Percentiles rank a stretch among this genome's conserved stretches.
These are phyloP conservation scores for Melanotaenia boesemani DNA, from an alignment of 2,797 vertebrate species.

Conservation along the genomic window DNA sequence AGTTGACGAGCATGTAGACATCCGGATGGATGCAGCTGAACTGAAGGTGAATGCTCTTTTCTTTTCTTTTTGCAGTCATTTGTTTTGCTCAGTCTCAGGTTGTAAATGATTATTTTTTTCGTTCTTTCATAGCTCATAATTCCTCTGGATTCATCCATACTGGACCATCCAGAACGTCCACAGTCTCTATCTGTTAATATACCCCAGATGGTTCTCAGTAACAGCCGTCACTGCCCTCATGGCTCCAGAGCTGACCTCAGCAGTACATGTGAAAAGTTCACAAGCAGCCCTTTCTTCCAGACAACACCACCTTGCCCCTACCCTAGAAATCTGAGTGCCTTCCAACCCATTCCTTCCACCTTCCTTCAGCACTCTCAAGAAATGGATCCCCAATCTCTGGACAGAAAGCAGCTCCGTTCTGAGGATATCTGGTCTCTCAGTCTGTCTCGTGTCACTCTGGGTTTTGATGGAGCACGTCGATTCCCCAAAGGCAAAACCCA, in stretches of 20 bases:
- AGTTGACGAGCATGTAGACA: conserved; percentile 90
- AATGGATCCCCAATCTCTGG: conserved; percentile 57
- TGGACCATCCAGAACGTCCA: conserved; percentile 90
- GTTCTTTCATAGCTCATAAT: conserved; percentile 84
- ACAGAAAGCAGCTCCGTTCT: conserved; percentile 73
- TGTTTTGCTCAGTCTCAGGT: background rate
- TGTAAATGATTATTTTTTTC: conserved; percentile 22
- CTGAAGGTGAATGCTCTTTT: conserved; percentile 85
- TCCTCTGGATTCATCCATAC: conserved; percentile 91
- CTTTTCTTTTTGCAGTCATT: background rate
- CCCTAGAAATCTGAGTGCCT: conserved; percentile 85
- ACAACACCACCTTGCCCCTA: conserved; percentile 76
- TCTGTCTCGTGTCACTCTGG: conserved; percentile 85
- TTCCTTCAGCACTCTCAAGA: conserved; percentile 86
- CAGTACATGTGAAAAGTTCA: conserved; percentile 84
- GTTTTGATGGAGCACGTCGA: conserved; percentile 90
- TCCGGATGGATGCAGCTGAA: conserved; percentile 89
- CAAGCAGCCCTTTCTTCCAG: conserved; percentile 87
- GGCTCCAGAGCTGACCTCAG: conserved; percentile 87
- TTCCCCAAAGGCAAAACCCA: conserved; percentile 87
- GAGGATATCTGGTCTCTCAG: conserved; percentile 92
- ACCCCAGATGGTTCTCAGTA: conserved; percentile 86
- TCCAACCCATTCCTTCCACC: conserved; percentile 87
- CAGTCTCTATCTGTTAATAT: conserved; percentile 83
- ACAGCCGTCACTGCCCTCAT: conserved; percentile 90